These are phyloP conservation scores for Scaptomyza graminum DNA, from an alignment of 1,140 invertebrate genomes.

Conservation along the genomic window DNA sequence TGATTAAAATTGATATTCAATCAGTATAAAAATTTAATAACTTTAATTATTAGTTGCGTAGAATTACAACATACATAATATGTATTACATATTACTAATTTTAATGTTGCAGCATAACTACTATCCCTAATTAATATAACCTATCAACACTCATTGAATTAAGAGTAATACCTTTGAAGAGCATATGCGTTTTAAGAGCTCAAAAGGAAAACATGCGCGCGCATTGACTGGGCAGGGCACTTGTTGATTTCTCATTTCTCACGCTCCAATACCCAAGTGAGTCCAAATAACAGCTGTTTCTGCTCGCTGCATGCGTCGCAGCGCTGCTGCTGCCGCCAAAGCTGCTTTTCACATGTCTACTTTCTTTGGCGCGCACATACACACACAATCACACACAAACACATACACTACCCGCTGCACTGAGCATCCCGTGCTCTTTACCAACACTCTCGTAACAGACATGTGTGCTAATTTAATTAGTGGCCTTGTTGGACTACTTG, in stretches of 20 bases:
- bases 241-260: constrained; percentile 72
- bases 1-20: too few relatives aligned
- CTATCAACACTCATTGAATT: neutral
- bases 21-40: too few relatives aligned
- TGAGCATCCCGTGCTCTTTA: constrained; percentile 4
- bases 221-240: constrained; percentile 62
- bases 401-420: neutral
- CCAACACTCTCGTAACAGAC: constrained; percentile 41
- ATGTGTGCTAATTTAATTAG: constrained; percentile 76
- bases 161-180: constrained; percentile 18
- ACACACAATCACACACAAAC: neutral
- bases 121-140: too few relatives aligned
- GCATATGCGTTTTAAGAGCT: constrained; percentile 1
- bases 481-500: constrained; percentile 48
- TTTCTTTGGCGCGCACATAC: constrained; percentile 36
- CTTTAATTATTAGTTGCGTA: too few relatives aligned
- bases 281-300: constrained; percentile 52
- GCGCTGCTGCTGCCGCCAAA: constrained; percentile 22
- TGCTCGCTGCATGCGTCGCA: constrained; percentile 36
- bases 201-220: constrained; percentile 46
- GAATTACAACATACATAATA: too few relatives aligned
- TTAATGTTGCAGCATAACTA: too few relatives aligned
- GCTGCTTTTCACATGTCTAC: constrained; percentile 32
- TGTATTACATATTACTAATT: too few relatives aligned
- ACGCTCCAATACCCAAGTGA: constrained; percentile 13